Percentiles rank a stretch among this genome's conserved stretches.
Evolutionary conservation across 2,113 vertebrate species (phyloP).

Genomic region (Corythoichthys intestinalis): DNA sequence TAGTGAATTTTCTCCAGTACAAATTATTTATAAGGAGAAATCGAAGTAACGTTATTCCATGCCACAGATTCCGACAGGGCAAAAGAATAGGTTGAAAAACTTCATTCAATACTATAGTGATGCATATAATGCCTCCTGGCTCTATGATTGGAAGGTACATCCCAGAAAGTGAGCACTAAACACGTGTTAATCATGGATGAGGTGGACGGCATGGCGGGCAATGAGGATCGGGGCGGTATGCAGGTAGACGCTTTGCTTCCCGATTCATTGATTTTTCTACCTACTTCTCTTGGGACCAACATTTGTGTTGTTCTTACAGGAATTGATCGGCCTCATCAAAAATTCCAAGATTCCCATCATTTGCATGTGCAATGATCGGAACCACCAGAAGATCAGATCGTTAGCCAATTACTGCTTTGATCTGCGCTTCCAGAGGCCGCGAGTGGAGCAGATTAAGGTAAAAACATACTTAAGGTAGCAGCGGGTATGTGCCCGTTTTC

Average conservation of each 20-base stretch:
- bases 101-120: no score
- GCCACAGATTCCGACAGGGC: no score
- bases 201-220: slow-evolving; percentile 97
- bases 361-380: slow-evolving; percentile 98
- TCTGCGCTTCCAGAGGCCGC: slow-evolving; percentile 91
- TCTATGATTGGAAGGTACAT: slow-evolving; percentile 68
- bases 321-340: slow-evolving; percentile 87
- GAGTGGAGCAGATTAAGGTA: slow-evolving; percentile 94
- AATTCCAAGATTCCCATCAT: slow-evolving; percentile 93
- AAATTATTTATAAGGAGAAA: no score
- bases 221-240: slow-evolving; percentile 92
- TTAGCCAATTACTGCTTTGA: slow-evolving; percentile 94
- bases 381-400: slow-evolving; percentile 92
- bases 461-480: background rate
- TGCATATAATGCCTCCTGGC: background rate
- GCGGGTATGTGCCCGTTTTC: no score
- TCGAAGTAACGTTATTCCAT: no score
- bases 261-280: background rate
- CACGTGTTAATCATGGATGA: slow-evolving; percentile 98
- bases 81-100: no score
- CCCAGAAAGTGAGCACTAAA: slow-evolving; percentile 76
- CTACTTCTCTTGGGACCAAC: no score
- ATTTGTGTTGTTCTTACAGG: slow-evolving; percentile 65
- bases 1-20: no score
- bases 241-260: slow-evolving; percentile 75